Evolutionary conservation across 2,797 vertebrate species (phyloP).

Genomic region (Coreius guichenoti): DNA sequence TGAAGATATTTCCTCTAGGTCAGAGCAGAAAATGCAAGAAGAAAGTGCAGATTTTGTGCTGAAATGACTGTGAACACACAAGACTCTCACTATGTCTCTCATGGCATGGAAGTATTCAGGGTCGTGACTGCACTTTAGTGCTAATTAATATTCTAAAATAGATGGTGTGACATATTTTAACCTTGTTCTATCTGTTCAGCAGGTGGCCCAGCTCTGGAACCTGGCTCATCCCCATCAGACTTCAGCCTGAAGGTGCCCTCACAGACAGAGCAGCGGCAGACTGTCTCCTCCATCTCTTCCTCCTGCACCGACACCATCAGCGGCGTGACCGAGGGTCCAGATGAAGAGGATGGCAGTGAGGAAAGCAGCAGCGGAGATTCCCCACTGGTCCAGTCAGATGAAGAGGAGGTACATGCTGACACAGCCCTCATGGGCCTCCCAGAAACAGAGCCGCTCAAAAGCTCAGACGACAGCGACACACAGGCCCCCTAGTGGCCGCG

Average conservation of each 20-base stretch:
- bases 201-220: slow-evolving; percentile 77
- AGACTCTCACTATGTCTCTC: background rate
- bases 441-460: slow-evolving; percentile 67
- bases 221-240: slow-evolving; percentile 71
- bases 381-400: slow-evolving; percentile 87
- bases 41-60: background rate
- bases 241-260: slow-evolving; percentile 77
- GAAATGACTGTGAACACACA: background rate
- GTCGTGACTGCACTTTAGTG: background rate
- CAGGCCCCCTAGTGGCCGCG: slow-evolving; percentile 59
- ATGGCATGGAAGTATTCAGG: background rate
- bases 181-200: background rate
- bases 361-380: slow-evolving; percentile 72
- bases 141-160: slow-evolving; percentile 25
- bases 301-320: slow-evolving; percentile 69
- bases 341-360: slow-evolving; percentile 66
- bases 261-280: slow-evolving; percentile 67
- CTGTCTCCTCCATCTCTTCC: slow-evolving; percentile 69
- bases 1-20: background rate
- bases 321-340: slow-evolving; percentile 60
- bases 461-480: slow-evolving; percentile 88
- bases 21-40: background rate
- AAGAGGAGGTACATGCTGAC: slow-evolving; percentile 91
- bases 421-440: slow-evolving; percentile 76
- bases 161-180: slow-evolving; percentile 3